Base-by-base conservation (phyloP, 2,888 invertebrate genomes). In the Coelopa pilipes region DNA sequence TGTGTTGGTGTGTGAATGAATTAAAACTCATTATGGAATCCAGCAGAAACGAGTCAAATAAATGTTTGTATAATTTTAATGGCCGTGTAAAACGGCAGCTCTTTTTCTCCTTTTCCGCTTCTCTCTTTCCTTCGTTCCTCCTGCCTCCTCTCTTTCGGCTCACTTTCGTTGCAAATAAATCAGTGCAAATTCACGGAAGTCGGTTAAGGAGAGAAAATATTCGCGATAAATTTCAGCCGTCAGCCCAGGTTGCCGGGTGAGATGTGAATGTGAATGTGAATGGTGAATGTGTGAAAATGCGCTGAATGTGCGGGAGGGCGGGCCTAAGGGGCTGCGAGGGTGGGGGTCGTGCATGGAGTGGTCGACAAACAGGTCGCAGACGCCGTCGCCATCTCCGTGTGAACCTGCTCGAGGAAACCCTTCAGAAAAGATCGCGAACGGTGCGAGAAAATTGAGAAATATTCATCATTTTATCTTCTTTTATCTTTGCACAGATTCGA, bases 61-160 rank as follows among this genome's bases (percentile, higher is more conserved):
- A 70, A 70, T 70, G 70, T 70, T 70, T 70, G 46, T 70, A 60
- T 60, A 70, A 60, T 70, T 70, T 70, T 70, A 70, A 70, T 70
- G 49, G 70, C 60, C 70, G 70, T 34, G 60, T 46, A 59, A 70
- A 60, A 59, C 13, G 24, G 47, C 47, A 24, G 7, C 66, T 47
- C 21, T 24, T 47, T 50, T 24, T 49, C 50, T 65, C 49, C 66
- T 12, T 49, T 66, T 66, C 19, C 17, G 15, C 19, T 53, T 53
- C 68, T 45, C 50, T 49, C 67, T 21, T 67, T 67, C 53, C 19
- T 53, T 59, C 60, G 4, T 21, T 19, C 10, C 53, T 9, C 2
- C n/a, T n/a, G 2, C 53, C 10, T 53, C 10, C 53, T 53, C 10
- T 9, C 2, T 47, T 17, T n/a, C 19, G 46, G 34, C 55, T 68